These are phyloP conservation scores for Caerostris extrusa DNA, from an alignment of 1,140 invertebrate genomes.

Conservation along the genomic window DNA sequence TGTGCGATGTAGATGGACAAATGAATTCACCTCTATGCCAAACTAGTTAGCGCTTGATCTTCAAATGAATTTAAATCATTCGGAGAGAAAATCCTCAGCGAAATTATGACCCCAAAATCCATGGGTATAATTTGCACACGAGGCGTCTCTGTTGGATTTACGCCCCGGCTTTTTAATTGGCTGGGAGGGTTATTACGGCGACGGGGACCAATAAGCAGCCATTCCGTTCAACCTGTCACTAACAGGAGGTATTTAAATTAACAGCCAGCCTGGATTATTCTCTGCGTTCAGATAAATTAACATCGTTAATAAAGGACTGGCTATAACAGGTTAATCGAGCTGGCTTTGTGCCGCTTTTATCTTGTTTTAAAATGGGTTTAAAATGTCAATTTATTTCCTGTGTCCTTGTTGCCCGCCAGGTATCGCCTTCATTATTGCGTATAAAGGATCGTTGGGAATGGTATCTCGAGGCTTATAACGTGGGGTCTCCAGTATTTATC, in stretches of 20 bases:
- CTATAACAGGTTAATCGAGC: slow-evolving; percentile 47
- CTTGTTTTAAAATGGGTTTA: slow-evolving; percentile 35
- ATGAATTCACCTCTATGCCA: neutral
- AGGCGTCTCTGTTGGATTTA: slow-evolving; percentile 3
- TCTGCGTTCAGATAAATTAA: slow-evolving; percentile 49
- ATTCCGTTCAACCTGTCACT: slow-evolving; percentile 24
- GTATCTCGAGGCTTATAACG: neutral
- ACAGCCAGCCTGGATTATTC: neutral
- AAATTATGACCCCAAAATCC: neutral
- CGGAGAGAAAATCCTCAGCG: neutral
- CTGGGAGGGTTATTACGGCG: neutral
- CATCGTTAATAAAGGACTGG: slow-evolving; percentile 56
- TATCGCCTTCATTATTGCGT: slow-evolving; percentile 4
- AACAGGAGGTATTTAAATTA: slow-evolving; percentile 37
- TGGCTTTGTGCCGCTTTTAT: neutral
- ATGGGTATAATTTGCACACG: neutral
- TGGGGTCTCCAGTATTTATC: no score
- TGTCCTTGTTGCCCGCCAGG: neutral
- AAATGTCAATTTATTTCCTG: slow-evolving; percentile 21
- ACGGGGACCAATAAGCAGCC: neutral
- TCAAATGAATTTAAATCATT: slow-evolving; percentile 25
- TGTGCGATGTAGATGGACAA: neutral
- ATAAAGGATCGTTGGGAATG: neutral
- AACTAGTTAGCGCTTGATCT: slow-evolving; percentile 1
- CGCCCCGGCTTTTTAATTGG: slow-evolving; percentile 30